These are phyloP conservation scores for Vombatus ursinus DNA, from an alignment of 2,113 vertebrate species.

Conservation along the genomic window DNA sequence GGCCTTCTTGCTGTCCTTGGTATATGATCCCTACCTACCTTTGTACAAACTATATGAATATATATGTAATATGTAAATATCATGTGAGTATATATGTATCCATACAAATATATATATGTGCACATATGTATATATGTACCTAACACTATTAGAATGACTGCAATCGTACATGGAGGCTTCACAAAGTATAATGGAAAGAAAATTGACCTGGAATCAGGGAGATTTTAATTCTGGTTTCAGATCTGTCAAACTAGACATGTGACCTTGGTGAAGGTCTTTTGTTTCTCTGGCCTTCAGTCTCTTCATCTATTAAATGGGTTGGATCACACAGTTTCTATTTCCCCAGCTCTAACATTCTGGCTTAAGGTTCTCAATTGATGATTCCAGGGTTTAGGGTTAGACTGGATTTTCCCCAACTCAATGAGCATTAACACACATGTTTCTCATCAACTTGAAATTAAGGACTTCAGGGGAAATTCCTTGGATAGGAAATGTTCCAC, in stretches of 20 bases:
- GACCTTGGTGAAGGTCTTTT: neutral
- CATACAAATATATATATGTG: neutral
- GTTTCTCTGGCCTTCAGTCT: too few relatives aligned
- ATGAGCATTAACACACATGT: constrained; percentile 21
- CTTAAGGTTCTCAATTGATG: too few relatives aligned
- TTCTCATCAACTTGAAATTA: neutral
- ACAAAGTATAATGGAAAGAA: neutral
- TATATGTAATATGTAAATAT: too few relatives aligned
- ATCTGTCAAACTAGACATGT: too few relatives aligned
- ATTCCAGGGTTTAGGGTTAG: too few relatives aligned
- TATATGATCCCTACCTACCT: too few relatives aligned
- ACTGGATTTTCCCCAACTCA: neutral
- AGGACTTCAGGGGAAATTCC: neutral
- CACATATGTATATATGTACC: neutral
- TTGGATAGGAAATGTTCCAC: neutral
- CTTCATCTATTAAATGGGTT: too few relatives aligned
- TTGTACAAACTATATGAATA: too few relatives aligned
- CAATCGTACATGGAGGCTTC: neutral
- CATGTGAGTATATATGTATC: neutral
- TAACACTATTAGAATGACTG: neutral
- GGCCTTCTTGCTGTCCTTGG: neutral
- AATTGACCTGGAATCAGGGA: too few relatives aligned
- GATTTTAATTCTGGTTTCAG: too few relatives aligned
- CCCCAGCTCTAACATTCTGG: too few relatives aligned
- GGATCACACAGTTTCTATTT: too few relatives aligned